These are phyloP conservation scores for Pammene fasciana DNA, from an alignment of 2,888 invertebrate genomes.

Conservation along the genomic window DNA sequence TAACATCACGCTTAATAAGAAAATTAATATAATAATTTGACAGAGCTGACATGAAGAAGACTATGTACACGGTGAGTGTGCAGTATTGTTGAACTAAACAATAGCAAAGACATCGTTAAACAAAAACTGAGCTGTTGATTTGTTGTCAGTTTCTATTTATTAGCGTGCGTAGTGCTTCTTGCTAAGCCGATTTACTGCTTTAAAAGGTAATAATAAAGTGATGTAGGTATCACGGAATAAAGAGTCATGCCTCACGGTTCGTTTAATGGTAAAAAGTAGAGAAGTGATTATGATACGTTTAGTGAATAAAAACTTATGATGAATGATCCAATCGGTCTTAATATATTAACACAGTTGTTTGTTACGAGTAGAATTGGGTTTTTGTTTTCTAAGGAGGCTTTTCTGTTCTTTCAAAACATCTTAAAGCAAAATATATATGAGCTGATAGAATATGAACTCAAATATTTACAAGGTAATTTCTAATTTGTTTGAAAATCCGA, in stretches of 20 bases:
- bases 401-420: no score
- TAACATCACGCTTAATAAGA: conserved; percentile 14
- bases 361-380: no score
- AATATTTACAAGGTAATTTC: no score
- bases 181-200: conserved; percentile 9
- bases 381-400: no score
- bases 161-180: conserved; percentile 12
- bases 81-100: neutral
- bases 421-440: no score
- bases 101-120: neutral
- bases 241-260: neutral
- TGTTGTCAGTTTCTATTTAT: conserved; percentile 16
- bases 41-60: neutral
- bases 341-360: no score
- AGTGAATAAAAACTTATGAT: neutral
- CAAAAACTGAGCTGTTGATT: conserved; percentile 9
- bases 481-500: no score
- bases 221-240: no score
- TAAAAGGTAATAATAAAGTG: conserved; percentile 2
- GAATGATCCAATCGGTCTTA: neutral
- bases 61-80: neutral
- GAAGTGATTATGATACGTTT: neutral
- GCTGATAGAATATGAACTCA: no score
- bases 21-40: conserved; percentile 13
- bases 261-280: neutral